Evolutionary conservation across 2,797 vertebrate species (phyloP).

Genomic region (Craterocephalus amniculus): DNA sequence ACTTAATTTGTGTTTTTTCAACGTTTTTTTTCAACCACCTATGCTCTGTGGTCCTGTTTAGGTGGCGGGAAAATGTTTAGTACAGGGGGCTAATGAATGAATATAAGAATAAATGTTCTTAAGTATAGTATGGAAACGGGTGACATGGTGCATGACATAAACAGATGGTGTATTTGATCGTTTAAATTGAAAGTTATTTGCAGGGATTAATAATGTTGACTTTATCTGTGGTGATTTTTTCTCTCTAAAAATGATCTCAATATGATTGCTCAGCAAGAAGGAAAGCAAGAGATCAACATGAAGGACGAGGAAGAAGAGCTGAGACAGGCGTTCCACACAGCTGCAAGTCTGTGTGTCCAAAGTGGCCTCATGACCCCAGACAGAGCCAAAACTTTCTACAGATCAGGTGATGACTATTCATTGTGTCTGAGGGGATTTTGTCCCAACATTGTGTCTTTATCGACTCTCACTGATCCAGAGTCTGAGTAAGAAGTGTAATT

Average conservation of each 20-base stretch:
- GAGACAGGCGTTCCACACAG: conserved; percentile 62
- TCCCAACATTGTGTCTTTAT: neutral
- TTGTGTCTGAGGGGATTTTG: neutral
- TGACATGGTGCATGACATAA: neutral
- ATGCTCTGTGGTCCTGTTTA: neutral
- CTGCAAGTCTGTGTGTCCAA: conserved; percentile 71
- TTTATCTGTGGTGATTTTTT: neutral
- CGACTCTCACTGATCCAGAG: neutral
- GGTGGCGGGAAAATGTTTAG: neutral
- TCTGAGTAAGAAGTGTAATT: neutral
- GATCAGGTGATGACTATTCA: conserved; percentile 74
- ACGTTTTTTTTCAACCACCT: neutral
- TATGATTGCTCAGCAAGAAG: conserved; percentile 18
- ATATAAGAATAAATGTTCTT: neutral
- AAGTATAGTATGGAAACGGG: neutral
- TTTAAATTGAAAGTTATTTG: neutral
- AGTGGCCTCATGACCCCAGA: conserved; percentile 66
- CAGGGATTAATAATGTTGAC: neutral
- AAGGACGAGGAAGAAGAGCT: conserved; percentile 56
- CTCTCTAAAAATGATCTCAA: neutral
- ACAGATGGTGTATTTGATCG: neutral
- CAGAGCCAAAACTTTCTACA: conserved; percentile 71
- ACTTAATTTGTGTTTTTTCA: neutral
- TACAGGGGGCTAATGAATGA: neutral
- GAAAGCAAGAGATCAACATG: conserved; percentile 9